Percentiles rank a stretch among this genome's conserved stretches.
Evolutionary conservation across 2,888 invertebrate genomes (phyloP).

Genomic region (Dorcus parallelipipedus): DNA sequence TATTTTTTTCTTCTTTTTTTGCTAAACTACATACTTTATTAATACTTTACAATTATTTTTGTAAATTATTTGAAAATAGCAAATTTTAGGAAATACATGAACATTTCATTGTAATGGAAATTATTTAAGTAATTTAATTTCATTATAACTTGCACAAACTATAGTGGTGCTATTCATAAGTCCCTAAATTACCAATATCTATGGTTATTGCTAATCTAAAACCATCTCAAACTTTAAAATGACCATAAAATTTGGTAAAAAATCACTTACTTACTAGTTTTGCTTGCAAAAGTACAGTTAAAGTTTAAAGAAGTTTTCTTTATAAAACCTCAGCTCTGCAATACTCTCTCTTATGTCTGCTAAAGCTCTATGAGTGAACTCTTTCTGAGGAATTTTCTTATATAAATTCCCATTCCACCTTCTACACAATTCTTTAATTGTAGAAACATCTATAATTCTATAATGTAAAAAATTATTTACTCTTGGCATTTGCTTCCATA

Average conservation of each 20-base stretch:
- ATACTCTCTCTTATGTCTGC: conserved; percentile 86
- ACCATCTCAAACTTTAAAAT: too few species aligned
- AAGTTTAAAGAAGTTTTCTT: conserved; percentile 59
- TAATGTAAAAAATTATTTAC: conserved; percentile 82
- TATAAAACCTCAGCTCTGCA: conserved; percentile 77
- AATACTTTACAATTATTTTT: too few species aligned
- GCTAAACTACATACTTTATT: too few species aligned
- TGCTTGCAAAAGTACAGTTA: neutral
- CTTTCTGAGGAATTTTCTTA: conserved; percentile 59
- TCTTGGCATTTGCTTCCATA: conserved; percentile 77
- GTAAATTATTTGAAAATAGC: too few species aligned
- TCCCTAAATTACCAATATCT: too few species aligned
- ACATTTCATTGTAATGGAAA: too few species aligned
- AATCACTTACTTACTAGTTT: conserved; percentile 2
- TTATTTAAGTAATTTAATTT: too few species aligned
- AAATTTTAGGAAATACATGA: too few species aligned
- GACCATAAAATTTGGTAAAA: neutral
- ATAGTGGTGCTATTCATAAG: too few species aligned
- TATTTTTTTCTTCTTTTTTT: too few species aligned
- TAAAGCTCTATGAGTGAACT: conserved; percentile 67
- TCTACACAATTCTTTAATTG: conserved; percentile 78
- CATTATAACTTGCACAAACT: too few species aligned
- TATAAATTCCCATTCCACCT: conserved; percentile 71
- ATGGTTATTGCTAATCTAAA: too few species aligned
- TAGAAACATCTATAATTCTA: conserved; percentile 88